A percentile compares a stretch with the other conserved stretches of the same genome.
Evolutionary conservation across 1,140 invertebrate species (phyloP).

Genomic region (Achatina immaculata): DNA sequence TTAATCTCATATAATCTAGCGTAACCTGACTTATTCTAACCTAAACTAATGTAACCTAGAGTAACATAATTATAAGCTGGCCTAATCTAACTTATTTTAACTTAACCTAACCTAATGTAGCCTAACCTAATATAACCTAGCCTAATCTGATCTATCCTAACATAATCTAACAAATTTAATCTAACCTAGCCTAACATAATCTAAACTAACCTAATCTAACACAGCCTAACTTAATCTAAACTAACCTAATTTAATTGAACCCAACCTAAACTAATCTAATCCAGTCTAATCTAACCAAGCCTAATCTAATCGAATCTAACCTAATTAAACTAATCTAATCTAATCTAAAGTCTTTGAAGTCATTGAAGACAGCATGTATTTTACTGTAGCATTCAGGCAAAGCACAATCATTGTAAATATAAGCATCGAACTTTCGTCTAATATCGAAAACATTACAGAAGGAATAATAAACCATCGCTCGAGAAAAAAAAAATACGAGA

Average conservation of each 20-base stretch:
- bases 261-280: constrained; percentile 18
- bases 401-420: too few species aligned
- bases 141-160: background rate
- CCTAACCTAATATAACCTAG: too few species aligned
- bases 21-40: background rate
- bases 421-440: too few species aligned
- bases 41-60: background rate
- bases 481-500: too few species aligned
- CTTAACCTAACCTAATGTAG: background rate
- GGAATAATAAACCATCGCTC: too few species aligned
- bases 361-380: too few species aligned
- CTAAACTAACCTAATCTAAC: constrained; percentile 1
- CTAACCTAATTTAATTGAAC: constrained; percentile 18
- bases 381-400: too few species aligned
- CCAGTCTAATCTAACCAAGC: constrained; percentile 21
- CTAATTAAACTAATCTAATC: background rate
- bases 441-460: too few species aligned
- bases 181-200: constrained; percentile 5
- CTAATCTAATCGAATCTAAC: constrained; percentile 15
- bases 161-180: background rate
- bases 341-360: too few species aligned
- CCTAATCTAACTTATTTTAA: background rate
- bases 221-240: constrained; percentile 4
- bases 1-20: background rate
- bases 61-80: background rate